Evolutionary conservation across 2,113 vertebrate genomes (phyloP).

Genomic region (Collichthys lucidus): DNA sequence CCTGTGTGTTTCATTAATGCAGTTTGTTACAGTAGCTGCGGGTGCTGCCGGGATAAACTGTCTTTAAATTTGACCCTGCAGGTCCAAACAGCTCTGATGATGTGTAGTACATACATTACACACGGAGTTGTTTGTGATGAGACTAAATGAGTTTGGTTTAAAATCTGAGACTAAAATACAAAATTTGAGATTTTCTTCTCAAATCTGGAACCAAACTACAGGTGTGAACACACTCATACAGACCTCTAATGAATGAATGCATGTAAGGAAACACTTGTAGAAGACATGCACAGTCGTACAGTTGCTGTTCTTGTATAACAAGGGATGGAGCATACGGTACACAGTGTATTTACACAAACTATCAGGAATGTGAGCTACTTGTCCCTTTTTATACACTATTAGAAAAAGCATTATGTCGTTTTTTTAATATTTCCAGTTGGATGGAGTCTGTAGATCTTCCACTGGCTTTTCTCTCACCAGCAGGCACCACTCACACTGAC

Average conservation of each 20-base stretch:
- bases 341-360: not conserved
- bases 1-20: not conserved
- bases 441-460: slow-evolving; percentile 1
- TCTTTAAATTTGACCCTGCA: too few species aligned
- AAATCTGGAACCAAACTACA: not conserved
- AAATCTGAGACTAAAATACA: not conserved
- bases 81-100: too few species aligned
- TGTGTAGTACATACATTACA: too few species aligned
- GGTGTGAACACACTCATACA: slow-evolving; percentile 20
- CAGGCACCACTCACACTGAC: not conserved
- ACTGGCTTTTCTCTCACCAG: not conserved
- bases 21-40: not conserved
- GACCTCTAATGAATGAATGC: not conserved
- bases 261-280: not conserved
- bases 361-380: slow-evolving; percentile 1
- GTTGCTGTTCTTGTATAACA: slow-evolving; percentile 42
- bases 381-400: slow-evolving; percentile 56
- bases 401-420: not conserved
- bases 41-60: not conserved
- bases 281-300: not conserved
- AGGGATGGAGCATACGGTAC: slow-evolving; percentile 8
- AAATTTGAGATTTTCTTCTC: not conserved
- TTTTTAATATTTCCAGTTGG: slow-evolving; percentile 19
- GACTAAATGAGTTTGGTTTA: not conserved
- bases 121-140: not conserved